These are phyloP conservation scores for Artemisiospiza belli DNA, from an alignment of 2,113 vertebrate species.

Conservation along the genomic window DNA sequence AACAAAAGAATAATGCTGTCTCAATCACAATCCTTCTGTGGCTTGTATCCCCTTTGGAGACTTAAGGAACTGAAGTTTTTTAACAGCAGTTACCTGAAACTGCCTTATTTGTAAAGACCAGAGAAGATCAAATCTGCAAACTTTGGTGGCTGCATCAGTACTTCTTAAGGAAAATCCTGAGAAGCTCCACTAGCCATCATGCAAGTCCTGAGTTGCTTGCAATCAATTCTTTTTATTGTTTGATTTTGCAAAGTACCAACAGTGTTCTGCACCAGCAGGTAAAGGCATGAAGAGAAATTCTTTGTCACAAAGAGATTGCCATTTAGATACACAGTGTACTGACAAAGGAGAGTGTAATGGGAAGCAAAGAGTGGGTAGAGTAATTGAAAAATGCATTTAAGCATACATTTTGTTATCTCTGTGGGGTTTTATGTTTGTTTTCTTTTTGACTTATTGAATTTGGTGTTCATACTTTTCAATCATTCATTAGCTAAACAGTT, in stretches of 20 bases:
- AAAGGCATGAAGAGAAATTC: conserved; percentile 46
- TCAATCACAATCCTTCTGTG: neutral
- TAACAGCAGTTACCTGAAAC: neutral
- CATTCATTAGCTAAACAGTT: conserved; percentile 61
- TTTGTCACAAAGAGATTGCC: conserved; percentile 46
- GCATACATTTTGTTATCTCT: conserved; percentile 60
- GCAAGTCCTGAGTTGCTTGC: neutral
- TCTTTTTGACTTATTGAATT: conserved; percentile 62
- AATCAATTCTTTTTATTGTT: conserved; percentile 11
- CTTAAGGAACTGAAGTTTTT: neutral
- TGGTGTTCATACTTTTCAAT: conserved; percentile 51
- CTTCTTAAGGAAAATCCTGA: neutral
- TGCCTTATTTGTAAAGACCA: neutral
- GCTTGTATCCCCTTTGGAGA: neutral
- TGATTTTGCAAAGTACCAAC: conserved; percentile 24
- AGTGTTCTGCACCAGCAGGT: conserved; percentile 43
- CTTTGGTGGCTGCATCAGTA: neutral
- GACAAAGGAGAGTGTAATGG: conserved; percentile 42
- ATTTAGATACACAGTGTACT: conserved; percentile 26
- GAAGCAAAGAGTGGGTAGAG: conserved; percentile 26
- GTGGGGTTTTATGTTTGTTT: conserved; percentile 58
- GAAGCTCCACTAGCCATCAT: neutral
- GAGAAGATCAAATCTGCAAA: neutral
- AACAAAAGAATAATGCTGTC: neutral
- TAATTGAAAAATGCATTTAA: conserved; percentile 64